Evolutionary conservation across 2,797 vertebrate genomes (phyloP), one percentile per base, ranked within the genome.

Genomic region (Clarias platycephalus): DNA sequence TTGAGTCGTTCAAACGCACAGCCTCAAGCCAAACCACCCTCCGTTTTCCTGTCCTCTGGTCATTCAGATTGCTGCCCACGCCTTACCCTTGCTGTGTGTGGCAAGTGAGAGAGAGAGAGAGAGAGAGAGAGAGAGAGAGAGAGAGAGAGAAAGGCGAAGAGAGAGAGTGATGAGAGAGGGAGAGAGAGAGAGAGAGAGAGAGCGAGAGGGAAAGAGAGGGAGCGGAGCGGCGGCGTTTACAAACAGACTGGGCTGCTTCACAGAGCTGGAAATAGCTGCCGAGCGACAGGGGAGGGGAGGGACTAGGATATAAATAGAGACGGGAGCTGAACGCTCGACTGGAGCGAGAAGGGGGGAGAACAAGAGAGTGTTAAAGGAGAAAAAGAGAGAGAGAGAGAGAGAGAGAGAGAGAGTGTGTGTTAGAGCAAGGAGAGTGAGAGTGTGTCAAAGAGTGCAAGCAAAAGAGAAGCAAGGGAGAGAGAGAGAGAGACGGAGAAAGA

Each of bases 251-350:
- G 81, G 88, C 90, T 87, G 88, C 88, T 88, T 86, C 77, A 84
- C 63, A 70, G 86, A 86, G 86, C 89, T 91, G 89, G 90, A 91
- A 91, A 91, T 91, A 91, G 90, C 88, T 83, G 85, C 74, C 84
- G 89, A 89, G 86, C 88, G 86, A 89, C 90, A 86, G 87, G 88
- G 86, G 86, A 87, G 89, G 86, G 89, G 89, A 78, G 87, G 89
- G 87, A 85, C 84, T 68, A 44, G 12, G 85, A 87, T 91, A 90
- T 88, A 89, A 91, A 91, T 90, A 91, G 90, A 88, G 82, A 81
- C 74, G 66, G 77, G 88, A 89, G 87, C 75, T 82, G 83, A 85
- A 83, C 60, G 86, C 85, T 81, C 40, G 84, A 75, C 86, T 74
- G 53, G 83, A 77, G 86, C 28, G 85, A 90, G 75, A 90, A 87